Evolutionary conservation across 2,113 vertebrate genomes (phyloP).

Genomic region (Bubo bubo): DNA sequence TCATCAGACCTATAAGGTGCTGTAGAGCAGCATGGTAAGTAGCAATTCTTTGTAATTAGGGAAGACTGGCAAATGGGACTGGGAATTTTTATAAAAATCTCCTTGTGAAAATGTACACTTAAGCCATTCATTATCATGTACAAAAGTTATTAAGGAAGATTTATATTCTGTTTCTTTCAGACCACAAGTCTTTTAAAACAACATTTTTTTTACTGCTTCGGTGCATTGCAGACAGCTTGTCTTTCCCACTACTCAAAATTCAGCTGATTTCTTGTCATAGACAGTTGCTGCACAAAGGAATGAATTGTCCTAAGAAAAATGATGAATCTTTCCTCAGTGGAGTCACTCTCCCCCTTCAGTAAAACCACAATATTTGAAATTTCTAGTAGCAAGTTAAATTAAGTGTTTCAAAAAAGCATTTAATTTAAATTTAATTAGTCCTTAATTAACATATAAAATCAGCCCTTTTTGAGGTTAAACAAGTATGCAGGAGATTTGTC

Average conservation of each 20-base stretch:
- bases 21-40: background rate
- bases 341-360: slow-evolving; percentile 30
- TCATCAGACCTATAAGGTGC: background rate
- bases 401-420: slow-evolving; percentile 79
- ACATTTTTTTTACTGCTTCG: background rate
- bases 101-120: background rate
- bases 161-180: background rate
- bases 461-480: slow-evolving; percentile 74
- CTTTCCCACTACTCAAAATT: background rate
- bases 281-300: slow-evolving; percentile 20
- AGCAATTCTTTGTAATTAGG: background rate
- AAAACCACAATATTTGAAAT: slow-evolving; percentile 65
- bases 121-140: background rate
- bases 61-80: background rate
- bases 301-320: slow-evolving; percentile 32
- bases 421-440: slow-evolving; percentile 78
- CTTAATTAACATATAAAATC: slow-evolving; percentile 79
- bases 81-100: background rate
- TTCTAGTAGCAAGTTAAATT: slow-evolving; percentile 70
- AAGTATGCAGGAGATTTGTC: slow-evolving; percentile 66
- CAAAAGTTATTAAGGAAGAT: background rate
- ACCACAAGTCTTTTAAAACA: background rate
- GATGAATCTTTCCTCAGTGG: slow-evolving; percentile 6
- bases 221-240: slow-evolving; percentile 1
- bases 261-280: slow-evolving; percentile 23